Conservation (phyloP, 2,113 vertebrate species). For the Erpornis zantholeuca region DNA sequence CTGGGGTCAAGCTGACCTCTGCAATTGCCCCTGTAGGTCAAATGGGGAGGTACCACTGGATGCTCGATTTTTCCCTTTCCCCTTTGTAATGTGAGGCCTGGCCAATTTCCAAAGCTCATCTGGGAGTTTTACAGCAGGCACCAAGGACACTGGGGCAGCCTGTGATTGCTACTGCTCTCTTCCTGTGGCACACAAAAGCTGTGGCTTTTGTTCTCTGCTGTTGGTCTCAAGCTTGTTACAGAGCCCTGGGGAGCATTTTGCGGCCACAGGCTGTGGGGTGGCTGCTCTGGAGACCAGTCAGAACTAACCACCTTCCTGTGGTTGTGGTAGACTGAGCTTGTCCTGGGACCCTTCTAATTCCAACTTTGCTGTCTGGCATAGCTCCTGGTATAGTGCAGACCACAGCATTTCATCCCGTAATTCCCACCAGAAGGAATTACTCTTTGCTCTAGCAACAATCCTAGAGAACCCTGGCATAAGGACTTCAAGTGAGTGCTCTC, state of each 20-base stretch:
- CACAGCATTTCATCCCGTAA: neutral
- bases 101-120: neutral
- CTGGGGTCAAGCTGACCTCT: neutral
- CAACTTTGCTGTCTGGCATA: neutral
- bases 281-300: neutral
- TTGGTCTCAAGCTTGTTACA: neutral
- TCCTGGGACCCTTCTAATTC: neutral
- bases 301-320: neutral
- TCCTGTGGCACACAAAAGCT: neutral
- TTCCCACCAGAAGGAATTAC: neutral
- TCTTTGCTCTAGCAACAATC: neutral
- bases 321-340: neutral
- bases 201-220: conserved; percentile 13
- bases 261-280: neutral
- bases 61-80: neutral
- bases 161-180: neutral
- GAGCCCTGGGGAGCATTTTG: neutral
- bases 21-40: neutral
- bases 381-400: neutral
- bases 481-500: neutral
- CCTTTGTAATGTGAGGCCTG: conserved; percentile 10
- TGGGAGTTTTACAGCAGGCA: neutral
- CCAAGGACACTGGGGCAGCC: neutral
- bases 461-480: neutral
- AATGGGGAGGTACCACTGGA: neutral